Evolutionary conservation across 2,888 invertebrate species (phyloP).

Genomic region (Brassicogethes aeneus): DNA sequence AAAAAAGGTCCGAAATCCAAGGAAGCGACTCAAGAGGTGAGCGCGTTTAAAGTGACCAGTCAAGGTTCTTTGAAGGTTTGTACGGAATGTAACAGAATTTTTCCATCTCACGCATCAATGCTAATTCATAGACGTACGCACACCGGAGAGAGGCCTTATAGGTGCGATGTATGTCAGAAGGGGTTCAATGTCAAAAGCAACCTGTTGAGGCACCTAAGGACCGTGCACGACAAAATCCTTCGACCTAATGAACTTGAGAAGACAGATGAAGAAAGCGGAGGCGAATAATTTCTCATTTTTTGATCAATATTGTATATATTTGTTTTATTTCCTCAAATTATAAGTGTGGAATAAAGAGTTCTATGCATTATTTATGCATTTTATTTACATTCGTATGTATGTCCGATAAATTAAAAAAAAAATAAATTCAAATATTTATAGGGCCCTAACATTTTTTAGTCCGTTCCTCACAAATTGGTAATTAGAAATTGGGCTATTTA

Average conservation of each 20-base stretch:
- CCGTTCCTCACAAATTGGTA: too few relatives aligned
- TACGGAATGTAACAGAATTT: slow-evolving; percentile 61
- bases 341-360: too few relatives aligned
- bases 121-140: slow-evolving; percentile 68
- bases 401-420: too few relatives aligned
- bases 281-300: too few relatives aligned
- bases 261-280: not conserved
- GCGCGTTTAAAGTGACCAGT: slow-evolving; percentile 1
- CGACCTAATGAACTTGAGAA: slow-evolving; percentile 34
- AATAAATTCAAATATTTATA: too few relatives aligned
- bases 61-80: slow-evolving; percentile 46
- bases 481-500: too few relatives aligned
- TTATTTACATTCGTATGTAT: too few relatives aligned
- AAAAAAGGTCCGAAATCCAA: slow-evolving; percentile 8
- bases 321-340: too few relatives aligned
- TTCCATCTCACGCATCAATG: slow-evolving; percentile 73
- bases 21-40: slow-evolving; percentile 3
- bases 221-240: slow-evolving; percentile 61
- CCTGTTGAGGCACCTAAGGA: slow-evolving; percentile 62
- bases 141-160: slow-evolving; percentile 64
- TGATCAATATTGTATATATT: too few relatives aligned
- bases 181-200: slow-evolving; percentile 75
- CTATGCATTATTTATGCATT: too few relatives aligned
- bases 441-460: too few relatives aligned
- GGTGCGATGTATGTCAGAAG: slow-evolving; percentile 66